phyloP scores from a whole-genome alignment of 2,888 invertebrate species.

The Megalurothrips usitatus region DNA sequence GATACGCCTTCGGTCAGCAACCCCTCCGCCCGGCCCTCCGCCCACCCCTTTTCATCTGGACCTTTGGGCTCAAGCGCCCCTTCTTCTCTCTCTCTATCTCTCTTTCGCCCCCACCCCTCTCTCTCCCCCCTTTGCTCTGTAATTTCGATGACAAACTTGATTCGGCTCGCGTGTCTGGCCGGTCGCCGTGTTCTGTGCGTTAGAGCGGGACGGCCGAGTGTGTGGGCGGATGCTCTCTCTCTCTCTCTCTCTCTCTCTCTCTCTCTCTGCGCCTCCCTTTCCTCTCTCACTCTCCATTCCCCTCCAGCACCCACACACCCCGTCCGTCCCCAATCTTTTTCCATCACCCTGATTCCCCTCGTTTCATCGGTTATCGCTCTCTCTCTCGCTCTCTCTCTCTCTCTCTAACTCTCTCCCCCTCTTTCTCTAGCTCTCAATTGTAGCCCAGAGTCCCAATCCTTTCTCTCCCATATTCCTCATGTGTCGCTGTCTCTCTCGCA shows the following conservation, averaged over 20 bases:
- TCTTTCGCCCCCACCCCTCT: not conserved
- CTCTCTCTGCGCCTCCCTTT: not conserved
- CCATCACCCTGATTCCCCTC: no score
- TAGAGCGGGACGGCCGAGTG: not conserved
- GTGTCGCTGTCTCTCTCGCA: not conserved
- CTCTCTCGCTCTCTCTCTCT: not conserved
- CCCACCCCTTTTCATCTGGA: not conserved
- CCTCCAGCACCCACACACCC: no score
- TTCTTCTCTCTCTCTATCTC: not conserved
- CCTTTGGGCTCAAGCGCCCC: not conserved
- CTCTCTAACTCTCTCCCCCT: not conserved
- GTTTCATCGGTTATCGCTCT: not conserved
- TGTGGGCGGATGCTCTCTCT: not conserved
- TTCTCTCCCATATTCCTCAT: not conserved
- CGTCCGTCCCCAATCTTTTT: no score
- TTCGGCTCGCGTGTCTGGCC: not conserved
- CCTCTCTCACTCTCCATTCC: not conserved
- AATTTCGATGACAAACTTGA: not conserved
- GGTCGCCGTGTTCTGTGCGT: not conserved
- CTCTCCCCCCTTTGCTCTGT: not conserved
- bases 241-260: not conserved
- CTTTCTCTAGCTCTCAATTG: not conserved
- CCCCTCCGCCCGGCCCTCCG: constrained; percentile 1
- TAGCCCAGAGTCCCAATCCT: not conserved
- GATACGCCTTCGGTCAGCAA: constrained; percentile 16